phyloP scores from a whole-genome alignment of 30 jellyfish, hydroid and myxozoan species.

The Morbakka virulenta region DNA sequence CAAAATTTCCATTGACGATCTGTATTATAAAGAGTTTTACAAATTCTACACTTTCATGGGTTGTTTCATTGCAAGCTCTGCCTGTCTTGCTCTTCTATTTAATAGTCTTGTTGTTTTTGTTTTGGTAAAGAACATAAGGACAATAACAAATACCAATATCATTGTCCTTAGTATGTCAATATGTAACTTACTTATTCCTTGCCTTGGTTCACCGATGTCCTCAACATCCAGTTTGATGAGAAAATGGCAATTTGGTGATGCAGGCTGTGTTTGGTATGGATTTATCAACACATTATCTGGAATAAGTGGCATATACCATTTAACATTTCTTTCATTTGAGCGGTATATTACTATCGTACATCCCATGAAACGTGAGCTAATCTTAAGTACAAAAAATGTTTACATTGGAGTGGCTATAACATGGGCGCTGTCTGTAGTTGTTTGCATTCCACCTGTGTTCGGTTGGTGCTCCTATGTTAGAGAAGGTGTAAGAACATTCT shows the following conservation, averaged over 20 bases:
- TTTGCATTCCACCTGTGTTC: neutral
- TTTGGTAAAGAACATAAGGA: neutral
- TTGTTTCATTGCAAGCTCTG: neutral
- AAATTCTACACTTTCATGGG: neutral
- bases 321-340: neutral
- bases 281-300: neutral
- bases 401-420: neutral
- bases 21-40: neutral
- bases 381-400: neutral
- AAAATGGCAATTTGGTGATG: neutral
- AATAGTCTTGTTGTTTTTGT: neutral
- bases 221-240: neutral
- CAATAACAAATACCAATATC: neutral
- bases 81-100: neutral
- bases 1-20: neutral
- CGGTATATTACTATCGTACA: neutral
- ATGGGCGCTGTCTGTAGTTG: neutral
- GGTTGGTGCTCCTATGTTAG: neutral
- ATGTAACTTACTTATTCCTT: neutral
- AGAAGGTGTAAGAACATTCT: neutral
- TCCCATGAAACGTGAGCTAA: neutral
- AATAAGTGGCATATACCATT: neutral
- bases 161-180: neutral
- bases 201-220: neutral
- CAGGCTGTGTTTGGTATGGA: neutral